phyloP scores from a whole-genome alignment of 2,888 invertebrate species.

The Heliothis peltigera region DNA sequence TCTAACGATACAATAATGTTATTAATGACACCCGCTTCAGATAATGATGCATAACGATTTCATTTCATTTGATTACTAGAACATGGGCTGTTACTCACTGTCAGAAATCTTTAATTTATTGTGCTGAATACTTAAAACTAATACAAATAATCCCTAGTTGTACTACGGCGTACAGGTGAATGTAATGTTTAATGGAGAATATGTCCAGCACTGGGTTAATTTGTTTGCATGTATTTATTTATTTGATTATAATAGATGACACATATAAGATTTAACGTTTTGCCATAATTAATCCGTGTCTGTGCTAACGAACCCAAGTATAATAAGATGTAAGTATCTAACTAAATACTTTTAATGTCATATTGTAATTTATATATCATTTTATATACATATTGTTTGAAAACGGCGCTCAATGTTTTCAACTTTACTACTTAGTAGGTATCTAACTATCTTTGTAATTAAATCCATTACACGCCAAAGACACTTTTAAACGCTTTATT shows the following conservation, averaged over 20 bases:
- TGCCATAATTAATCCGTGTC: background rate
- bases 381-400: too few species aligned
- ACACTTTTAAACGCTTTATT: background rate
- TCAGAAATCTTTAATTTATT: constrained; percentile 46
- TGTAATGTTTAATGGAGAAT: background rate
- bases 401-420: too few species aligned
- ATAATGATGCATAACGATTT: constrained; percentile 36
- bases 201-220: background rate
- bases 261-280: background rate
- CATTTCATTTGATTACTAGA: constrained; percentile 44
- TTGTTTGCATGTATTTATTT: background rate
- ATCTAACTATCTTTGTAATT: background rate
- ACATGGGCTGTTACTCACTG: constrained; percentile 44
- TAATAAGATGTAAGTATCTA: too few species aligned
- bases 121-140: constrained; percentile 30
- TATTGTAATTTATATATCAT: too few species aligned
- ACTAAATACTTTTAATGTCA: too few species aligned
- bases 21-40: constrained; percentile 43
- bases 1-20: constrained; percentile 37
- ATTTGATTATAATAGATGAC: background rate
- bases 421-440: too few species aligned
- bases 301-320: background rate
- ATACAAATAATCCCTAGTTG: constrained; percentile 26
- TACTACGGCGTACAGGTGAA: constrained; percentile 32
- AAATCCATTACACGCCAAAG: background rate